Percentiles rank a stretch among this genome's conserved stretches.
Conservation (phyloP, 2,888 invertebrate genomes). For the Thecocarcelia acutangulata region DNA sequence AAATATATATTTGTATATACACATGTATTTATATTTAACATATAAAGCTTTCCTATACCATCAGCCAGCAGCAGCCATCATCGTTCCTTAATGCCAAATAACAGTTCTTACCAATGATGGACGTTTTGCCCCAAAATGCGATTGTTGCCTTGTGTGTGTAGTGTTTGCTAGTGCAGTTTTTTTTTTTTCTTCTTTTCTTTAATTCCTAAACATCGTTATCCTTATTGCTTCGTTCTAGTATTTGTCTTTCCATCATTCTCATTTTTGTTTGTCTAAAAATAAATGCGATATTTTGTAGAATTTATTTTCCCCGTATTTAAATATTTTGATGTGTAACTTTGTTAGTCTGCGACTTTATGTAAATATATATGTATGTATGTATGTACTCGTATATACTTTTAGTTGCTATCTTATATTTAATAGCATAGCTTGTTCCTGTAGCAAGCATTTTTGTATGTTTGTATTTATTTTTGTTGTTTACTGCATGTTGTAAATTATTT, state of each 20-base stretch:
- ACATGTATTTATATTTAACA: constrained; percentile 20
- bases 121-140: constrained; percentile 33
- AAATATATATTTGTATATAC: constrained; percentile 24
- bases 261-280: constrained; percentile 10
- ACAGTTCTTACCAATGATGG: constrained; percentile 50
- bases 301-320: constrained; percentile 42
- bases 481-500: constrained; percentile 52
- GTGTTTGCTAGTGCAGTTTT: not conserved
- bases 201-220: constrained; percentile 51
- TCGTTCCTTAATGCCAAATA: constrained; percentile 36
- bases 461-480: constrained; percentile 36
- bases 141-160: not conserved
- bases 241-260: constrained; percentile 61
- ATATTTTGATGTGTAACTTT: constrained; percentile 42
- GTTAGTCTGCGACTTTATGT: constrained; percentile 38
- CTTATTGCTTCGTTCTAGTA: constrained; percentile 29
- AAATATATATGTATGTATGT: constrained; percentile 29
- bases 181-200: not conserved
- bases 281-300: constrained; percentile 28
- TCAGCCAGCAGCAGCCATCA: constrained; percentile 45
- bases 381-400: not conserved
- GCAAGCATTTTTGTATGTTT: constrained; percentile 23
- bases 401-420: constrained; percentile 17
- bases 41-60: not conserved
- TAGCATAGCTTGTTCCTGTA: constrained; percentile 3